Evolutionary conservation across 2,888 invertebrate genomes (phyloP).

Genomic region (Machimus atricapillus): DNA sequence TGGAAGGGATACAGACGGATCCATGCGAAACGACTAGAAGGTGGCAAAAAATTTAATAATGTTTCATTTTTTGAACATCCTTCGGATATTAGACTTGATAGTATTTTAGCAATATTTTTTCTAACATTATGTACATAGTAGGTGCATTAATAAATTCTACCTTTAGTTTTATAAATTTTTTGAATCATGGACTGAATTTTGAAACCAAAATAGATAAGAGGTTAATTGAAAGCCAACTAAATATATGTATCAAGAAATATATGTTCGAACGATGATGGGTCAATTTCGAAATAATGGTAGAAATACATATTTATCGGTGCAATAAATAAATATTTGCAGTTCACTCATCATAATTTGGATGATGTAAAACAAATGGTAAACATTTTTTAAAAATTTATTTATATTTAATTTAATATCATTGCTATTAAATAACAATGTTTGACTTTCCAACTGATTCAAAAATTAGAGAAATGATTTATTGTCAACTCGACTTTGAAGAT

Average conservation of each 20-base stretch:
- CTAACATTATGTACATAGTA: not conserved
- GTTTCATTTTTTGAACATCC: not conserved
- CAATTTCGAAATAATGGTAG: not conserved
- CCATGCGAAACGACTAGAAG: slow-evolving; percentile 8
- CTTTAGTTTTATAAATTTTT: not conserved
- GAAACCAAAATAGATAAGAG: not conserved
- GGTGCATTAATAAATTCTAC: not conserved
- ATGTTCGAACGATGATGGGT: not conserved
- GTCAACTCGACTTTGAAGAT: no score
- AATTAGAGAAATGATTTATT: no score
- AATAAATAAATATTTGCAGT: not conserved
- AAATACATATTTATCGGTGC: not conserved
- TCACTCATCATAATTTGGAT: not conserved
- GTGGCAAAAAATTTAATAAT: not conserved
- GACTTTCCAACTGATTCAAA: no score
- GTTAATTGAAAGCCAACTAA: not conserved
- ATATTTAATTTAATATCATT: no score
- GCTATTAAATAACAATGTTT: not conserved
- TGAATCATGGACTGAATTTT: not conserved
- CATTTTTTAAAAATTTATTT: no score
- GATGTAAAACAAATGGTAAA: not conserved
- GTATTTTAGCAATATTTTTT: not conserved
- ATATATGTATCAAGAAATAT: not conserved
- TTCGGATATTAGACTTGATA: not conserved
- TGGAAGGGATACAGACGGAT: slow-evolving; percentile 9